Evolutionary conservation across 2,113 vertebrate genomes (phyloP).

Genomic region (Erpornis zantholeuca): DNA sequence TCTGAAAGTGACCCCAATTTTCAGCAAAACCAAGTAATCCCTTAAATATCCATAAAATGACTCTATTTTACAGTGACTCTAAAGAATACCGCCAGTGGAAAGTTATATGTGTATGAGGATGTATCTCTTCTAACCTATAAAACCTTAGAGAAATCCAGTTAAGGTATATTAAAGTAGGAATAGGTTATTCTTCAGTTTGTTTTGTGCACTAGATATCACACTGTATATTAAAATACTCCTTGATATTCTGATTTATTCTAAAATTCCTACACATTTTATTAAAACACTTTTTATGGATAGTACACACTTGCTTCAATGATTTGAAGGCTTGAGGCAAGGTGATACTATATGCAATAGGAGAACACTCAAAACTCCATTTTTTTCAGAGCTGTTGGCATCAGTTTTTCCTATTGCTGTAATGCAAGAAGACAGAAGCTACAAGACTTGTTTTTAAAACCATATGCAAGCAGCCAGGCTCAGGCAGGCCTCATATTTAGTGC

Average conservation of each 20-base stretch:
- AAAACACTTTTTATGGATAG: neutral
- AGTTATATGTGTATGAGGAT: neutral
- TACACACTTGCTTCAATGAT: neutral
- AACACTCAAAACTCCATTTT: neutral
- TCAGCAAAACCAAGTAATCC: neutral
- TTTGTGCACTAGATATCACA: neutral
- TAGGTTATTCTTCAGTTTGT: neutral
- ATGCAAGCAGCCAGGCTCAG: neutral
- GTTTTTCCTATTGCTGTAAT: neutral
- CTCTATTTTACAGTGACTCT: neutral
- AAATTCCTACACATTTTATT: neutral
- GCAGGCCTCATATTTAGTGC: neutral
- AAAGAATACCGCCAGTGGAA: neutral
- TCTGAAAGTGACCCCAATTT: neutral
- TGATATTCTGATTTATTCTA: neutral
- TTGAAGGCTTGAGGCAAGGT: neutral
- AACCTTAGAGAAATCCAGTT: neutral
- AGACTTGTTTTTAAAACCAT: neutral
- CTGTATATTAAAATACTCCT: neutral
- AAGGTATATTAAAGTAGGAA: neutral
- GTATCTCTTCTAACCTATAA: neutral
- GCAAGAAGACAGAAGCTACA: neutral
- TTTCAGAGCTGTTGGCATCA: neutral
- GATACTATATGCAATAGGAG: neutral
- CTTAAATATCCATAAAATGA: neutral